Conservation (phyloP, 2,113 vertebrate species). For the Ceuthmochares aereus region DNA sequence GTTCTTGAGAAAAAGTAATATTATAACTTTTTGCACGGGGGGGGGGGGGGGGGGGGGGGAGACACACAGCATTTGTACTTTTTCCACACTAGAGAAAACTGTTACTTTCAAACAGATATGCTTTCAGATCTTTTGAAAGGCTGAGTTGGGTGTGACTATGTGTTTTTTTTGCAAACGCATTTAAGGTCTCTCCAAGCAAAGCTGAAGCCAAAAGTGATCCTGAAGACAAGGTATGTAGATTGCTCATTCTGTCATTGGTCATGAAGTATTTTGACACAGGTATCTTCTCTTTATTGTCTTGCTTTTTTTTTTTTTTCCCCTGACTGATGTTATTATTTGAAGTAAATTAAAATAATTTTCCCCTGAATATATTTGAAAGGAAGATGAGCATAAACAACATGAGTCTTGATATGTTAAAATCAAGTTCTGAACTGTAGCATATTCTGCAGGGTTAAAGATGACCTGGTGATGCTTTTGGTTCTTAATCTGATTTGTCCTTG, state of each 20-base stretch:
- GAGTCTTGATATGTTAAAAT: not conserved
- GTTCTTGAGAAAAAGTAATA: not conserved
- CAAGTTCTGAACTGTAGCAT: not conserved
- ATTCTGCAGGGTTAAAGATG: not conserved
- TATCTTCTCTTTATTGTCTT: not conserved
- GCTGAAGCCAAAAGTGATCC: conserved; percentile 74
- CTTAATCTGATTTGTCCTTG: not conserved
- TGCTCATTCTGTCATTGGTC: not conserved
- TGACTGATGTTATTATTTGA: accelerated
- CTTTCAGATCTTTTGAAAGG: not conserved
- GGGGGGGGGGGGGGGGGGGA: too few relatives aligned
- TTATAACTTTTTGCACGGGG: not conserved
- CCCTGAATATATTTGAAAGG: not conserved
- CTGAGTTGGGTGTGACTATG: not conserved
- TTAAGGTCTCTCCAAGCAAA: conserved; percentile 81
- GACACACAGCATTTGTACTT: not conserved
- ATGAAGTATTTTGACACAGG: not conserved
- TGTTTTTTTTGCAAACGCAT: not conserved
- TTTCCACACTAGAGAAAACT: not conserved
- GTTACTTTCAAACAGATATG: not conserved
- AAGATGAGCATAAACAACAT: not conserved
- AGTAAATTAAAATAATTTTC: not conserved
- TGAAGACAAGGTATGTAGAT: conserved; percentile 77
- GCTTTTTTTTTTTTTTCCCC: not conserved
- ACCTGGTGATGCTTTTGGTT: not conserved